A percentile compares a stretch with the other conserved stretches of the same genome.
phyloP scores from a whole-genome alignment of 2,113 vertebrate species.

The Ifrita kowaldi region DNA sequence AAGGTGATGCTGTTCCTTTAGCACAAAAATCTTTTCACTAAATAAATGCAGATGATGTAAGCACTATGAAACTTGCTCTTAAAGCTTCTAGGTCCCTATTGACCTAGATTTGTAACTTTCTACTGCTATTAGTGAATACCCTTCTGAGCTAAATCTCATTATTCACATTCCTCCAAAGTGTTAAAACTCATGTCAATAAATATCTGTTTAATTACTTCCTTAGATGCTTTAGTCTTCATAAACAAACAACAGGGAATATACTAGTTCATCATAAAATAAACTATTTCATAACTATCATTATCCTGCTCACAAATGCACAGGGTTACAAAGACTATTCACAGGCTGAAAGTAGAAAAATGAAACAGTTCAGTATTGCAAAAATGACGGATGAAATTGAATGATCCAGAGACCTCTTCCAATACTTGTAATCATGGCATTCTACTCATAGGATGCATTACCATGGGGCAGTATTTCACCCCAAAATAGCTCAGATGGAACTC shows the following conservation, averaged over 20 bases:
- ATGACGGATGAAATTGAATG: background rate
- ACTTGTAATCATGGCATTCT: background rate
- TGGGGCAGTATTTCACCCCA: background rate
- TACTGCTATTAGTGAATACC: background rate
- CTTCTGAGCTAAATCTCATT: background rate
- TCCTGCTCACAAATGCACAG: background rate
- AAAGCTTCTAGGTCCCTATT: background rate
- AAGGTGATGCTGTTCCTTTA: conserved; percentile 8
- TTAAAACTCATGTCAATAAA: conserved; percentile 16
- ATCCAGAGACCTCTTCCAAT: background rate
- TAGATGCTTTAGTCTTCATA: background rate
- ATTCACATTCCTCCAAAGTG: conserved; percentile 10
- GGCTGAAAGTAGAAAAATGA: background rate
- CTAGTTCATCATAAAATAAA: background rate
- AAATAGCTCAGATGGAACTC: background rate
- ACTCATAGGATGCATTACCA: background rate
- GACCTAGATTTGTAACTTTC: background rate
- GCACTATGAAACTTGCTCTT: background rate
- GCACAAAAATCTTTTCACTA: background rate
- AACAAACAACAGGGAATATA: background rate
- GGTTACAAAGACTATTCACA: background rate
- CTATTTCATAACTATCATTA: background rate
- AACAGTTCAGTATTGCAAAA: background rate
- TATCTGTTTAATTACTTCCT: conserved; percentile 32
- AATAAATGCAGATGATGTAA: background rate